These are phyloP conservation scores for Mionectes macconnelli DNA, from an alignment of 2,113 vertebrate species.

Conservation along the genomic window DNA sequence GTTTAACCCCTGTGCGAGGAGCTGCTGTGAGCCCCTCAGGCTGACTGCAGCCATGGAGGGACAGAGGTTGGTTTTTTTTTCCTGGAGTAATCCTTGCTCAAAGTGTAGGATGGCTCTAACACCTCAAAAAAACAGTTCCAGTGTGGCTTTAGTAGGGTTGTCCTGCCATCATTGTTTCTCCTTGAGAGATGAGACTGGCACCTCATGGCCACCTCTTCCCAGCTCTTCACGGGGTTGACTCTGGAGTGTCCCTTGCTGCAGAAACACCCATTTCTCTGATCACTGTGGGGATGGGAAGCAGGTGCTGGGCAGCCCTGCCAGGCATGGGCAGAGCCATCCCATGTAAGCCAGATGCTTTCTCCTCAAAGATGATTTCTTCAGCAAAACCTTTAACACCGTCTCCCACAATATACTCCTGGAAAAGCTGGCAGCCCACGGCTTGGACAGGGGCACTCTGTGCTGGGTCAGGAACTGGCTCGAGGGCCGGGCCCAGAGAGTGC, in stretches of 20 bases:
- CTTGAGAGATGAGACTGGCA: neutral
- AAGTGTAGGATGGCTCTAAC: neutral
- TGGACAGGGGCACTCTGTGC: no score
- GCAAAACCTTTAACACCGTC: no score
- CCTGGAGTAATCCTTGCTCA: neutral
- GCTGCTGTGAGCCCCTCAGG: neutral
- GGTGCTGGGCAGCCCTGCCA: neutral
- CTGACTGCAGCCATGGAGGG: accelerated
- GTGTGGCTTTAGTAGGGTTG: accelerated
- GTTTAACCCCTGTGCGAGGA: neutral
- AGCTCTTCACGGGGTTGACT: neutral
- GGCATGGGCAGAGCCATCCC: neutral
- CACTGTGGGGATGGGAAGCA: neutral
- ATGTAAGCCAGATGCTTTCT: neutral
- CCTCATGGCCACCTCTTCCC: neutral
- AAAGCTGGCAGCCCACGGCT: no score
- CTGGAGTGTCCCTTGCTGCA: neutral
- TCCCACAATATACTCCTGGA: no score
- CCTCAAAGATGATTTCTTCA: no score
- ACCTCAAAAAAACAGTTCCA: neutral
- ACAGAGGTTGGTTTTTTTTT: neutral
- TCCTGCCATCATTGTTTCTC: neutral
- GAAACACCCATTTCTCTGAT: neutral
- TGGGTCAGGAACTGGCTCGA: no score
- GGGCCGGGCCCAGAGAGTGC: no score